A percentile compares a stretch with the other conserved stretches of the same genome.
These are phyloP conservation scores for Ceratitis capitata DNA, from an alignment of 1,140 invertebrate genomes.

Conservation along the genomic window DNA sequence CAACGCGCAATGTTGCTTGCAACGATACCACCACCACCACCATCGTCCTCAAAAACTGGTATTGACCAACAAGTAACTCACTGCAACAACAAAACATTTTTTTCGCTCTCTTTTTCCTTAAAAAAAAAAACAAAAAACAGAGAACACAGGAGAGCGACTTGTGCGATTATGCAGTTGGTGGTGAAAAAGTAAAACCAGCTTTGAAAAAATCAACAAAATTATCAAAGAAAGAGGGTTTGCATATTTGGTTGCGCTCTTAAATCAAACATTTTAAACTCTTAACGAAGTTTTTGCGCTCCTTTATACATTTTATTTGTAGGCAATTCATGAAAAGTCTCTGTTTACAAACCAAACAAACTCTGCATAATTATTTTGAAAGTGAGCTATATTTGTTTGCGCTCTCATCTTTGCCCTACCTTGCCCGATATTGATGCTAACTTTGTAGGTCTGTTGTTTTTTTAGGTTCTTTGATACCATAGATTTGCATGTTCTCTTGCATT, in stretches of 20 bases:
- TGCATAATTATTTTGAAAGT: neutral
- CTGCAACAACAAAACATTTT: neutral
- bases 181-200: neutral
- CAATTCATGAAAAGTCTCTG: neutral
- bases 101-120: neutral
- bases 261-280: neutral
- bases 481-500: slow-evolving; percentile 2
- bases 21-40: too few relatives aligned
- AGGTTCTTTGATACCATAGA: neutral
- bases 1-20: neutral
- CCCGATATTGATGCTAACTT: too few relatives aligned
- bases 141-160: neutral
- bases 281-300: neutral
- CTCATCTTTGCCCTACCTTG: too few relatives aligned
- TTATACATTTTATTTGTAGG: neutral
- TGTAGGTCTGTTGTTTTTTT: neutral
- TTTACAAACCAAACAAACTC: too few relatives aligned
- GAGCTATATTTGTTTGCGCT: too few relatives aligned
- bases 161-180: neutral
- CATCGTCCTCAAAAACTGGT: neutral
- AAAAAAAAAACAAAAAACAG: too few relatives aligned
- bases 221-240: neutral
- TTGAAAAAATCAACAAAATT: neutral
- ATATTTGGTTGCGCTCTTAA: neutral
- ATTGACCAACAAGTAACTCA: neutral